phyloP scores from a whole-genome alignment of 2,888 invertebrate species.

The Campoletis raptor region DNA sequence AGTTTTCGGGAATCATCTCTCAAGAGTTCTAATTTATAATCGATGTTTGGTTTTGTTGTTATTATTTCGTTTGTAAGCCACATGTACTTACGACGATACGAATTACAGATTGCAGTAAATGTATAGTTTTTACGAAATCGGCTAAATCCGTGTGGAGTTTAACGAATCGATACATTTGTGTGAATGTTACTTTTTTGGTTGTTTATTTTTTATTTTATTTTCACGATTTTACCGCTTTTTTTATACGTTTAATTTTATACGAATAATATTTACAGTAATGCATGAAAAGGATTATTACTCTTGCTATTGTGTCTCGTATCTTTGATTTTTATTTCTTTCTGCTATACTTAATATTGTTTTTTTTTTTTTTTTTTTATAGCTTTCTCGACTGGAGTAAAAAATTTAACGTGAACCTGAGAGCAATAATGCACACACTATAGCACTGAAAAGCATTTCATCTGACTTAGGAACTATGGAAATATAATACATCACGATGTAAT shows the following conservation, averaged over 20 bases:
- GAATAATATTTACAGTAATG: conserved; percentile 67
- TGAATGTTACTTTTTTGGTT: background rate
- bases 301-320: conserved; percentile 16
- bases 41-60: conserved; percentile 29
- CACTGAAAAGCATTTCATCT: conserved; percentile 73
- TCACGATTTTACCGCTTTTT: conserved; percentile 20
- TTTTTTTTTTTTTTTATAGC: conserved; percentile 30
- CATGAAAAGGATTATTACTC: conserved; percentile 47
- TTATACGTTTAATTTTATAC: conserved; percentile 44
- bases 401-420: conserved; percentile 68
- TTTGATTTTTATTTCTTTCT: conserved; percentile 27
- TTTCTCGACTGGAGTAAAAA: conserved; percentile 60
- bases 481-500: conserved; percentile 72
- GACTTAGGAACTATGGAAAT: conserved; percentile 78
- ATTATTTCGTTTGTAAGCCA: conserved; percentile 70
- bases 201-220: background rate
- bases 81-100: conserved; percentile 71
- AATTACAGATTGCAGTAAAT: conserved; percentile 54
- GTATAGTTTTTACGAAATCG: conserved; percentile 25
- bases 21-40: conserved; percentile 69
- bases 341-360: conserved; percentile 23
- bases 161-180: conserved; percentile 17
- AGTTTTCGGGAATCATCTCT: conserved; percentile 61
- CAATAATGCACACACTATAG: conserved; percentile 66
- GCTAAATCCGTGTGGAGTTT: conserved; percentile 29